A percentile compares a stretch with the other conserved stretches of the same genome.
These are phyloP conservation scores for Phyllostomus discolor DNA, from an alignment of 2,113 vertebrate species.

Conservation along the genomic window DNA sequence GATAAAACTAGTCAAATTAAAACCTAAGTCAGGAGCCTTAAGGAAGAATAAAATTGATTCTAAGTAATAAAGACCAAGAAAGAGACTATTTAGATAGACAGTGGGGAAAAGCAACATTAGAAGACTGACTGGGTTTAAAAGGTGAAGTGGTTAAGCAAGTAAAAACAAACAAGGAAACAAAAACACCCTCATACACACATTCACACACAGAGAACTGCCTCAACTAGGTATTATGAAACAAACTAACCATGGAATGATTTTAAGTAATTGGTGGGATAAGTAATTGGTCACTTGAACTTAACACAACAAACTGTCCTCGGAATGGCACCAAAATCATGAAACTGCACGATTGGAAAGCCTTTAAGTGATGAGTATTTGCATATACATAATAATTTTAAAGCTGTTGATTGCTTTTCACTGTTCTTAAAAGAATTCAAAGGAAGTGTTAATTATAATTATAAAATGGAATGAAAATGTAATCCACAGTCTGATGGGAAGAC, in stretches of 20 bases:
- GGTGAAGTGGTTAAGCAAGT: not conserved
- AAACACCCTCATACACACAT: not conserved
- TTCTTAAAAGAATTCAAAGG: not conserved
- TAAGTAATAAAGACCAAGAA: not conserved
- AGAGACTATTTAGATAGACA: not conserved
- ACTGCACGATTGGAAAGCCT: not conserved
- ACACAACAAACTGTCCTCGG: not conserved
- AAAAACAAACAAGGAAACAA: not conserved
- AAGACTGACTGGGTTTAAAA: not conserved
- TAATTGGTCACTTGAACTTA: not conserved
- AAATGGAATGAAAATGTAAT: not conserved
- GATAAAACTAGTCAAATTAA: conserved; percentile 9
- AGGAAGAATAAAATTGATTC: not conserved
- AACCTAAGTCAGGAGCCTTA: not conserved
- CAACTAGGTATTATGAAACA: not conserved
- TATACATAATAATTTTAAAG: not conserved
- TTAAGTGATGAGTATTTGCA: not conserved
- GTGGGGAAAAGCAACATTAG: not conserved
- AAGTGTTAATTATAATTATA: not conserved
- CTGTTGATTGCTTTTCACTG: not conserved
- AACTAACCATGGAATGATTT: not conserved
- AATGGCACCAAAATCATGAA: not conserved
- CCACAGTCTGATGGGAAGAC: not conserved
- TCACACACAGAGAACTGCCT: not conserved
- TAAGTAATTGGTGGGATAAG: not conserved